Evolutionary conservation across 92 coral and sea anemone genomes (phyloP).

Genomic region (Galaxea fascicularis): DNA sequence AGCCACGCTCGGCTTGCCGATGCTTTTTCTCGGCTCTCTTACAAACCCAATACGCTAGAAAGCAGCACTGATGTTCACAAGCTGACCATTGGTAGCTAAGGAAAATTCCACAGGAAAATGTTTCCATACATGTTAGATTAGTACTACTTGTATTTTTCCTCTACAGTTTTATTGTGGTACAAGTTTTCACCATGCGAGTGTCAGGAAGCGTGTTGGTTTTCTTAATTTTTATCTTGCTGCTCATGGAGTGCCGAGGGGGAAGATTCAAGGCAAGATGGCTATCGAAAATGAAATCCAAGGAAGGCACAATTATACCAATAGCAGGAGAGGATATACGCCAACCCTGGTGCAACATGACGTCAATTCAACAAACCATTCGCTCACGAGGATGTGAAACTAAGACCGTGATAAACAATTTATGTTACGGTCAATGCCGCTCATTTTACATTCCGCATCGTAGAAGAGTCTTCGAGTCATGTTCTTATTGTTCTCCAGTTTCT

Average conservation of each 20-base stretch:
- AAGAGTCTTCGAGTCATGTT: slow-evolving; percentile 24
- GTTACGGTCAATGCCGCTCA: slow-evolving; percentile 51
- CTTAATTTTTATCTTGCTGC: background rate
- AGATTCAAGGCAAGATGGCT: background rate
- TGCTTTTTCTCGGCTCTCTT: no score
- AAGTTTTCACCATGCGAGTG: slow-evolving; percentile 14
- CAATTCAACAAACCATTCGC: slow-evolving; percentile 31
- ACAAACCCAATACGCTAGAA: no score
- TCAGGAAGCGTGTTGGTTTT: background rate
- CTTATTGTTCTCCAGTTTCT: slow-evolving; percentile 39
- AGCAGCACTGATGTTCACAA: no score
- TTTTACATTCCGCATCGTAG: slow-evolving; percentile 39
- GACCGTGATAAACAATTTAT: slow-evolving; percentile 17
- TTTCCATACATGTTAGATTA: no score
- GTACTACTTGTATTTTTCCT: no score
- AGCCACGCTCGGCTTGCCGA: no score
- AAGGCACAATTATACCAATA: background rate
- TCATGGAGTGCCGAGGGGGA: background rate
- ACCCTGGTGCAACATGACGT: slow-evolving; percentile 40
- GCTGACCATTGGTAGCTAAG: no score
- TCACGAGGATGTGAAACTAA: slow-evolving; percentile 35
- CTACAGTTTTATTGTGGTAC: no score
- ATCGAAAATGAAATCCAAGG: background rate
- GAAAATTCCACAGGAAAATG: no score
- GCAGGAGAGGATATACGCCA: slow-evolving; percentile 8